Evolutionary conservation across 2,888 invertebrate species (phyloP).

Genomic region (Taenaris catops): DNA sequence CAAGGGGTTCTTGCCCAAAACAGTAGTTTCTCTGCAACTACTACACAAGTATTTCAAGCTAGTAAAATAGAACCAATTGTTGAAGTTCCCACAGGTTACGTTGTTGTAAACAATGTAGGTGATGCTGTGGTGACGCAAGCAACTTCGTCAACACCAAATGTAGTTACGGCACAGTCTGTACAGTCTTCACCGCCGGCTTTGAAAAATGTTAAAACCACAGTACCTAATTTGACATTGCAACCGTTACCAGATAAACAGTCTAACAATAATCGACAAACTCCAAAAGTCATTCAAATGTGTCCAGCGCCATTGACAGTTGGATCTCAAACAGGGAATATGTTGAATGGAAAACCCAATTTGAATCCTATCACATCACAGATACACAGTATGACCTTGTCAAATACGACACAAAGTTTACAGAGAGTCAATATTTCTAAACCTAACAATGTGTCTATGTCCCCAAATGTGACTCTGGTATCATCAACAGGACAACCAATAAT

Average conservation of each 20-base stretch:
- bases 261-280: slow-evolving; percentile 55
- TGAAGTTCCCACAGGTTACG: slow-evolving; percentile 86
- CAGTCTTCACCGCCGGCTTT: slow-evolving; percentile 59
- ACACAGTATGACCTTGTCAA: slow-evolving; percentile 62
- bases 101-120: slow-evolving; percentile 83
- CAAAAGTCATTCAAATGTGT: slow-evolving; percentile 70
- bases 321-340: slow-evolving; percentile 50
- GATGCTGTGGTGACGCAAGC: slow-evolving; percentile 60
- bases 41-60: slow-evolving; percentile 91
- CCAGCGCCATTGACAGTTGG: slow-evolving; percentile 45
- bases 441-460: slow-evolving; percentile 59
- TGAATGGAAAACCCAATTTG: slow-evolving; percentile 58
- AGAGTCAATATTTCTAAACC: slow-evolving; percentile 53
- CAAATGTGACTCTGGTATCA: slow-evolving; percentile 65
- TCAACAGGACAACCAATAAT: slow-evolving; percentile 70
- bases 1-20: slow-evolving; percentile 89
- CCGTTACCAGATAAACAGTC: slow-evolving; percentile 65
- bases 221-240: slow-evolving; percentile 70
- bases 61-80: slow-evolving; percentile 91
- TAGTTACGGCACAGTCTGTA: slow-evolving; percentile 61
- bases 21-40: slow-evolving; percentile 91
- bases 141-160: slow-evolving; percentile 57
- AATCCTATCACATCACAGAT: slow-evolving; percentile 74
- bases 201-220: slow-evolving; percentile 58
- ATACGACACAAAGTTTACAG: slow-evolving; percentile 52